Conservation (phyloP, 2,888 invertebrate genomes). For the Mantis religiosa region DNA sequence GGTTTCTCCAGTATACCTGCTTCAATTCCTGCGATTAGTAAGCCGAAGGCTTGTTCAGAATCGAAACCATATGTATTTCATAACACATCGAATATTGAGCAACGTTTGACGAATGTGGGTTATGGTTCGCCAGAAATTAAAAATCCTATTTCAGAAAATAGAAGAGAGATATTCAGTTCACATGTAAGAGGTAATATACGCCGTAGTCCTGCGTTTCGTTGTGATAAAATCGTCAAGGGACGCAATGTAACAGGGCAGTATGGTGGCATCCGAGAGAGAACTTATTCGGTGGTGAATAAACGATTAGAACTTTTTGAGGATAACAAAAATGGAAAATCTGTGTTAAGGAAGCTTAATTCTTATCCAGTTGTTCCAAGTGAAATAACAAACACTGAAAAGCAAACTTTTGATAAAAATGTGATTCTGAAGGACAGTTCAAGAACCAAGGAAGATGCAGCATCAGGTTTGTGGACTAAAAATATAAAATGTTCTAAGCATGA, state of each 20-base stretch:
- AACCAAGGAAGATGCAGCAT: background rate
- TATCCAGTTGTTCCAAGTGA: background rate
- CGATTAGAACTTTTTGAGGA: constrained; percentile 14
- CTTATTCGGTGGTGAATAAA: constrained; percentile 15
- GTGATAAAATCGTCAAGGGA: constrained; percentile 36
- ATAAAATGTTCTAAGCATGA: background rate
- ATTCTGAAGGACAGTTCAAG: background rate
- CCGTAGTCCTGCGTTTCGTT: constrained; percentile 54
- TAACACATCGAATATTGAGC: background rate
- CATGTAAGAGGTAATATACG: constrained; percentile 19
- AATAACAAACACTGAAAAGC: background rate
- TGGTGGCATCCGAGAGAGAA: background rate
- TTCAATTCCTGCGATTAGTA: background rate
- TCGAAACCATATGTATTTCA: background rate
- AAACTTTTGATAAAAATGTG: background rate
- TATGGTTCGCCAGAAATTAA: background rate
- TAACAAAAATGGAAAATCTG: background rate
- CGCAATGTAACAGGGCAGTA: background rate
- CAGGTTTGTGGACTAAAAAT: background rate
- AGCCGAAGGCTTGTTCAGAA: background rate
- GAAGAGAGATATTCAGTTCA: background rate
- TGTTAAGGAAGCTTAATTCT: constrained; percentile 6
- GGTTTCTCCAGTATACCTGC: background rate
- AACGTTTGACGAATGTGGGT: background rate
- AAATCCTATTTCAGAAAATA: background rate